phyloP scores from a whole-genome alignment of 2,113 vertebrate species.

The Zosterops pallidus region DNA sequence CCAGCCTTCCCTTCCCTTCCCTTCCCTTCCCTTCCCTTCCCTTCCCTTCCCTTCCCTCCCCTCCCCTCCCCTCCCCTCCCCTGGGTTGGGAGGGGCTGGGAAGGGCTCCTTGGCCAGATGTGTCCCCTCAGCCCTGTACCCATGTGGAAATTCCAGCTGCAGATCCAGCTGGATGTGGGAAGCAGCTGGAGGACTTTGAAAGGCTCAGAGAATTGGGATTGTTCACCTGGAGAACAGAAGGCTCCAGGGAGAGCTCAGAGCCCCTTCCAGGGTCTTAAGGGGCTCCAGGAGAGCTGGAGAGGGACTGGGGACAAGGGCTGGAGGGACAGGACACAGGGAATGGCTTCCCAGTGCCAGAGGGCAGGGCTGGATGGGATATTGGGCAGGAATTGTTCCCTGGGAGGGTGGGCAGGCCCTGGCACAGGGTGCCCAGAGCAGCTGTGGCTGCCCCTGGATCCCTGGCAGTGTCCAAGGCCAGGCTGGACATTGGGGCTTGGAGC shows the following conservation, averaged over 20 bases:
- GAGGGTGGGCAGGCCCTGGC: too few relatives aligned
- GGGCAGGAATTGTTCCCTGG: too few relatives aligned
- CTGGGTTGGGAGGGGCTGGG: background rate
- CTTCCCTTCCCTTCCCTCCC: too few relatives aligned
- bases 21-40: background rate
- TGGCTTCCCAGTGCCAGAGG: too few relatives aligned
- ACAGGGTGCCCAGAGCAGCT: too few relatives aligned
- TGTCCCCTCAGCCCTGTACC: background rate
- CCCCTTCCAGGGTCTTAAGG: background rate
- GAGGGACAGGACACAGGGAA: background rate
- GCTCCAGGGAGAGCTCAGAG: background rate
- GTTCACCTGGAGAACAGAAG: background rate
- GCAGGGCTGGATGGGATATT: too few relatives aligned
- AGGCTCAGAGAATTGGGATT: background rate
- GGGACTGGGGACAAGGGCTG: background rate
- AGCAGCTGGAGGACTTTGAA: background rate
- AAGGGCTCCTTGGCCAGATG: background rate
- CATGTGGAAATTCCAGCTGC: accelerated
- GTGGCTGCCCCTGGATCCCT: too few relatives aligned
- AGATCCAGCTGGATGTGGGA: background rate
- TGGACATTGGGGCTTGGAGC: too few relatives aligned
- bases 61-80: too few relatives aligned
- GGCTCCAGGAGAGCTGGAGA: background rate
- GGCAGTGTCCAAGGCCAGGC: too few relatives aligned
- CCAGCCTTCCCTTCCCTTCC: background rate